A percentile compares a stretch with the other conserved stretches of the same genome.
These are phyloP conservation scores for Acestrorhynchus altus DNA, from an alignment of 2,797 vertebrate genomes.

Conservation along the genomic window DNA sequence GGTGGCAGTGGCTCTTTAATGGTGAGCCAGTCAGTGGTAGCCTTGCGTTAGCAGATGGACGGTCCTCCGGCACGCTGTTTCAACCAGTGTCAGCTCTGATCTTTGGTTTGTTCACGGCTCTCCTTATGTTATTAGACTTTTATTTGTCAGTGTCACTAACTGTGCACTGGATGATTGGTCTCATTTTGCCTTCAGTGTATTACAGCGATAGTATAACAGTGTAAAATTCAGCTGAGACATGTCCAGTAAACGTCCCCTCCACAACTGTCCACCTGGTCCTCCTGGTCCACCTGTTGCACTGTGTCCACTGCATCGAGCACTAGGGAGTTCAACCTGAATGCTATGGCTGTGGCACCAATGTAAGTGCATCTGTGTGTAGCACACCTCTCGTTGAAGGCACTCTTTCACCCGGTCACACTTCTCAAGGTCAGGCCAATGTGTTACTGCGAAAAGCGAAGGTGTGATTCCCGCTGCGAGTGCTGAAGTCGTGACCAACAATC, in stretches of 20 bases:
- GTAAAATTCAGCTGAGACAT: background rate
- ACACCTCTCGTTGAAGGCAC: background rate
- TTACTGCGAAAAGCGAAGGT: background rate
- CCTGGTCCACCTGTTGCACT: too few species aligned
- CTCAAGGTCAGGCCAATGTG: constrained; percentile 17
- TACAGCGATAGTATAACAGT: constrained; percentile 7
- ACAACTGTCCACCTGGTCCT: too few species aligned
- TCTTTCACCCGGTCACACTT: background rate
- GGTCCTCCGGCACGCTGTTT: background rate
- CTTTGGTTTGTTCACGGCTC: background rate
- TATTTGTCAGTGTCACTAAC: background rate
- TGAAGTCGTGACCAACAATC: background rate
- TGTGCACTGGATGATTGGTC: background rate
- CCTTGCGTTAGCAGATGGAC: constrained; percentile 18
- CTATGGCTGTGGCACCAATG: too few species aligned
- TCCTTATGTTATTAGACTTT: background rate
- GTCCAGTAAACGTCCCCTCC: too few species aligned
- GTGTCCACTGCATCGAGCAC: too few species aligned
- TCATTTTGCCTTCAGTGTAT: constrained; percentile 1
- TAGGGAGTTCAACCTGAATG: too few species aligned
- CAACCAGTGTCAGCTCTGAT: constrained; percentile 13
- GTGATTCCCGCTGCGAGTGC: background rate
- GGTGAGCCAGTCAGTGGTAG: constrained; percentile 16
- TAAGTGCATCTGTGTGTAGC: background rate
- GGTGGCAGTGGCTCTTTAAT: constrained; percentile 35